Conservation (phyloP, 1,140 invertebrate species). For the Philotrypesis tridentata region DNA sequence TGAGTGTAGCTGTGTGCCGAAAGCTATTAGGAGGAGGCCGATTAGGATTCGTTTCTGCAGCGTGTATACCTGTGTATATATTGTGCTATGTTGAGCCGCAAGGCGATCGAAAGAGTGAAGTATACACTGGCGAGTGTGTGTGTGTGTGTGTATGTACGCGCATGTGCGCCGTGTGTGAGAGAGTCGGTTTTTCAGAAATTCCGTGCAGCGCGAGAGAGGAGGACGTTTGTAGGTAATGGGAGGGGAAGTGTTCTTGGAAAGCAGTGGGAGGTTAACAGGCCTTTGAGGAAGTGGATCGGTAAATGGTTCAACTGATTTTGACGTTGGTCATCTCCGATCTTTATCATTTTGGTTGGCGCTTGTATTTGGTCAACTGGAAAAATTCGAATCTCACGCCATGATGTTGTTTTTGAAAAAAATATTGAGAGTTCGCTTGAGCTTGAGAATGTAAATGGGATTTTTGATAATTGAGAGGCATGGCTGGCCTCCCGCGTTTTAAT, state of each 20-base stretch:
- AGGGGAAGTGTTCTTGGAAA: neutral
- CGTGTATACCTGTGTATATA: neutral
- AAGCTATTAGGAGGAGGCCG: neutral
- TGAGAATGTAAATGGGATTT: no score
- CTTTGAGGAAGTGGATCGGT: neutral
- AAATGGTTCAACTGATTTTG: neutral
- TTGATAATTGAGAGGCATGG: no score
- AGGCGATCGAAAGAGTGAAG: neutral
- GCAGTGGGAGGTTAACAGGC: no score
- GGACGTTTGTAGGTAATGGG: neutral
- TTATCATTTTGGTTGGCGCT: no score
- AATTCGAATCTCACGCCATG: no score
- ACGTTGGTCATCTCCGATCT: no score
- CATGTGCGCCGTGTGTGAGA: no score
- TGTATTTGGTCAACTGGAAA: no score
- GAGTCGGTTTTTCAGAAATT: neutral
- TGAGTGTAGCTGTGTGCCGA: neutral
- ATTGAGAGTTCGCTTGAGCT: no score
- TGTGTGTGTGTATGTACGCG: neutral
- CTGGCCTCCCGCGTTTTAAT: no score
- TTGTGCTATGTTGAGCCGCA: neutral
- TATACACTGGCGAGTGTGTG: neutral
- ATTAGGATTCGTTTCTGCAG: neutral
- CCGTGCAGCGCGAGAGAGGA: neutral
- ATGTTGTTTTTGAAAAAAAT: no score